Percentiles rank a stretch among this genome's conserved stretches.
Evolutionary conservation across 2,113 vertebrate species (phyloP).

Genomic region (Onychostoma macrolepis): DNA sequence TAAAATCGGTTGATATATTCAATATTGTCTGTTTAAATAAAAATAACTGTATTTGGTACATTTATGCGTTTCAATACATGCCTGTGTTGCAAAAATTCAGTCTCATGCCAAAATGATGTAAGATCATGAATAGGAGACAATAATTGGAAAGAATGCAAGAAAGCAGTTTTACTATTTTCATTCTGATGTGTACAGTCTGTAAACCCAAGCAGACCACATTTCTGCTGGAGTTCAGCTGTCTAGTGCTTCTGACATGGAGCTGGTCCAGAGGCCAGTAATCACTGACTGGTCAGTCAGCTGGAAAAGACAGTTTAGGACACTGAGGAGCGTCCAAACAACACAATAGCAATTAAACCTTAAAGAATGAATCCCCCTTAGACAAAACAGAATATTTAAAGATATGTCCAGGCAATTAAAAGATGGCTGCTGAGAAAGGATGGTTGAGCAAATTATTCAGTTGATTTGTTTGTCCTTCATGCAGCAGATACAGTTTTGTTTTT

Average conservation of each 20-base stretch:
- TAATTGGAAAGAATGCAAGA: neutral
- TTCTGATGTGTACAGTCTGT: neutral
- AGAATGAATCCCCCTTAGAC: neutral
- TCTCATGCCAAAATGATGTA: neutral
- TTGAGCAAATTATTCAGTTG: constrained; percentile 12
- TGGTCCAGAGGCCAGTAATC: constrained; percentile 19
- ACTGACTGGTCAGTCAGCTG: constrained; percentile 22
- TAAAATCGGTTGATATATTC: neutral
- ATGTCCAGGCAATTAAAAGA: neutral
- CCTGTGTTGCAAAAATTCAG: neutral
- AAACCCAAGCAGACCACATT: neutral
- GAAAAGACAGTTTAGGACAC: constrained; percentile 19
- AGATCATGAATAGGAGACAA: neutral
- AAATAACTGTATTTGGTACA: too few species aligned
- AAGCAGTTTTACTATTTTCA: neutral
- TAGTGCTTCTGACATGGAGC: neutral
- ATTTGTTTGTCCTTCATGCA: neutral
- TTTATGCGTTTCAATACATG: neutral
- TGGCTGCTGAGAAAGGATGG: neutral
- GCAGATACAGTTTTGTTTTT: too few species aligned
- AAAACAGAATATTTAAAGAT: neutral
- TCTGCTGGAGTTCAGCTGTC: neutral
- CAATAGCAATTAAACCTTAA: neutral
- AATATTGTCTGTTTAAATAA: neutral
- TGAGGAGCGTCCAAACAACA: neutral